Conservation (phyloP, 2,797 vertebrate genomes). For the Linurgus olivaceus region DNA sequence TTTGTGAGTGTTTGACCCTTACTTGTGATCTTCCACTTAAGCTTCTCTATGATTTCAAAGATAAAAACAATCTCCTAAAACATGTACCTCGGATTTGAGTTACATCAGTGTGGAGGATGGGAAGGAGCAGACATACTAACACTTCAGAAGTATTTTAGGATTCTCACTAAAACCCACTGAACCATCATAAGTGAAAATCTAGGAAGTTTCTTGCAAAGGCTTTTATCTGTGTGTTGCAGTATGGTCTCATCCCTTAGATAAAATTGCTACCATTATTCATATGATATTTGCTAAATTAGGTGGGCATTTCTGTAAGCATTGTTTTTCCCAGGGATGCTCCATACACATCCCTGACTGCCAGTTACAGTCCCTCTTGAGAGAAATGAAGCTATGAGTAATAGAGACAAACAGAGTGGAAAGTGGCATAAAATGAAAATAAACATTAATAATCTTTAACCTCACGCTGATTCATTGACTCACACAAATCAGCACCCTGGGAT, state of each 20-base stretch:
- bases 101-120: neutral
- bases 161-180: neutral
- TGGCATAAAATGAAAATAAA: constrained; percentile 11
- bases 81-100: neutral
- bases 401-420: neutral
- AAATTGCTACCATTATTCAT: neutral
- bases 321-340: neutral
- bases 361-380: neutral
- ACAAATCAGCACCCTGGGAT: neutral
- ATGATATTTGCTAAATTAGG: neutral
- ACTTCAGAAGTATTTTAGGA: neutral
- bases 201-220: neutral
- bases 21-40: neutral
- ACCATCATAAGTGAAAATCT: neutral
- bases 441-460: constrained; percentile 22
- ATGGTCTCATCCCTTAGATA: neutral
- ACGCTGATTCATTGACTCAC: neutral
- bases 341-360: neutral
- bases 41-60: neutral
- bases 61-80: neutral
- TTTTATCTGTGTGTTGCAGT: neutral
- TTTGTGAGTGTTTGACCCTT: neutral
- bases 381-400: neutral
- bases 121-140: neutral
- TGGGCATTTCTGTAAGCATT: neutral